phyloP scores from a whole-genome alignment of 2,113 vertebrate genomes.

The Amblyopsis rosae region DNA sequence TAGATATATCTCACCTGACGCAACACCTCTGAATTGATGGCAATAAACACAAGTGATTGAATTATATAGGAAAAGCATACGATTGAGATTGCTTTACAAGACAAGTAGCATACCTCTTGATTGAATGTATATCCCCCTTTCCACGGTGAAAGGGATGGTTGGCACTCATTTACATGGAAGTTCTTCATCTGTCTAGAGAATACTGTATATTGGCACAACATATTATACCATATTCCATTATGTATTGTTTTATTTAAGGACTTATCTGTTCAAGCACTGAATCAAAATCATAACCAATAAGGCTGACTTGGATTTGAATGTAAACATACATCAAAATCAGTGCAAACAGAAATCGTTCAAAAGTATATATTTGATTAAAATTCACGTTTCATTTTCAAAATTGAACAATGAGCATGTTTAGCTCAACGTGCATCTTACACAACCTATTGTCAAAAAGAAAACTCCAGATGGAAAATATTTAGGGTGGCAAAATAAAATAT shows the following conservation, averaged over 20 bases:
- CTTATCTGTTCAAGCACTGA: background rate
- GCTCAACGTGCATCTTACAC: conserved; percentile 6
- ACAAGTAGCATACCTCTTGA: conserved; percentile 17
- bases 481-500: too few species aligned
- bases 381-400: too few species aligned
- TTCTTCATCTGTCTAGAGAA: too few species aligned
- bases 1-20: conserved; percentile 43
- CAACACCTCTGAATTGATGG: conserved; percentile 57
- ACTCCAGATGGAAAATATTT: background rate
- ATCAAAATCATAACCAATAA: background rate
- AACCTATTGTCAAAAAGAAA: conserved; percentile 43
- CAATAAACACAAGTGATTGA: conserved; percentile 33
- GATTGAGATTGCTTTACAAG: conserved; percentile 8
- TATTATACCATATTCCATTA: too few species aligned
- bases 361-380: too few species aligned
- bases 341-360: too few species aligned
- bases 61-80: conserved; percentile 20
- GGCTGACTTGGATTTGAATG: conserved; percentile 67
- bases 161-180: too few species aligned
- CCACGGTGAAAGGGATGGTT: background rate
- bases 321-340: conserved; percentile 44
- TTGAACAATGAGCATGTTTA: background rate
- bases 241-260: too few species aligned
- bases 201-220: too few species aligned
- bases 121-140: conserved; percentile 5